Evolutionary conservation across 23 tunicate genomes (phyloP).

Genomic region (Halocynthia aurantium): DNA sequence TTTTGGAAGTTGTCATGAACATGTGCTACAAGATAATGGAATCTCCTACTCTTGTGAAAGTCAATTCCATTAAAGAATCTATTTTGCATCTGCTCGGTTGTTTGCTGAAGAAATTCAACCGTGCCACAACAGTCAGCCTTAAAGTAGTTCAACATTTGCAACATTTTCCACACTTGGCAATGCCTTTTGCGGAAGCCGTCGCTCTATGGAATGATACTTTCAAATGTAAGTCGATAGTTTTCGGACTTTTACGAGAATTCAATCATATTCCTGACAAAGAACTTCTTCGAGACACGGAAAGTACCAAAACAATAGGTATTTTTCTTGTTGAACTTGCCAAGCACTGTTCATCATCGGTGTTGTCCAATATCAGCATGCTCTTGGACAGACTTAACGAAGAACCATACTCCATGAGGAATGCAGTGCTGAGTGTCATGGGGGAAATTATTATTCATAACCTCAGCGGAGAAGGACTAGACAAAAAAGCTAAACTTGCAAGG

Average conservation of each 20-base stretch:
- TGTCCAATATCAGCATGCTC: conserved; percentile 53
- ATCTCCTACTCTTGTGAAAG: conserved; percentile 45
- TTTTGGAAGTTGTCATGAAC: conserved; percentile 54
- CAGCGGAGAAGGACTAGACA: conserved; percentile 57
- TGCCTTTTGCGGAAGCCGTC: conserved; percentile 71
- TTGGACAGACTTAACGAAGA: conserved; percentile 68
- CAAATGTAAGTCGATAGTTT: conserved; percentile 70
- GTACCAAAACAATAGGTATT: conserved; percentile 55
- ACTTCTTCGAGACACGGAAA: conserved; percentile 50
- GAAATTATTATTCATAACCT: conserved; percentile 66
- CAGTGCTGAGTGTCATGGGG: conserved; percentile 46
- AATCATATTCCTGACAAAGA: conserved; percentile 70
- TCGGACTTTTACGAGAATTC: conserved; percentile 59
- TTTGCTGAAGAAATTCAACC: conserved; percentile 71
- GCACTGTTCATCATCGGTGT: conserved; percentile 35
- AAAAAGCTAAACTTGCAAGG: conserved; percentile 74
- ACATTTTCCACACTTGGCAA: conserved; percentile 63
- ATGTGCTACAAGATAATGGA: conserved; percentile 77
- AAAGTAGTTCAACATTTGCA: conserved; percentile 78
- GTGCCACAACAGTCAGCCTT: conserved; percentile 44
- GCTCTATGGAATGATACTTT: conserved; percentile 46
- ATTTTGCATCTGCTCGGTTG: conserved; percentile 77
- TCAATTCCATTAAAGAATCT: conserved; percentile 30
- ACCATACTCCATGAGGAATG: conserved; percentile 78
- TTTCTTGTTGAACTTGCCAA: conserved; percentile 55